These are phyloP conservation scores for Tor tambroides DNA, from an alignment of 2,113 vertebrate genomes.

Conservation along the genomic window DNA sequence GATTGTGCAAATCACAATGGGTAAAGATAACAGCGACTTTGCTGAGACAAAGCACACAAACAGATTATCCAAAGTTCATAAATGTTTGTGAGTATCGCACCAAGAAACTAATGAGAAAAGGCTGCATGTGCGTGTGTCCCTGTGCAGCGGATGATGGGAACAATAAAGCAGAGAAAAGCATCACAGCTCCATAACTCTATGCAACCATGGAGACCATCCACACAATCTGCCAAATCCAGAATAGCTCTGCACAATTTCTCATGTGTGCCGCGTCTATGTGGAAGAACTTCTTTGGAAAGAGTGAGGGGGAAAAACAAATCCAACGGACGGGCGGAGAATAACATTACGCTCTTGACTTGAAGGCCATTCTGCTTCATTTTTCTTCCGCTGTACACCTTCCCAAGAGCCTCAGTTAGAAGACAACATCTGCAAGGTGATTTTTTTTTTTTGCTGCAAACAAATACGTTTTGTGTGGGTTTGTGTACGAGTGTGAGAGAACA, in stretches of 20 bases:
- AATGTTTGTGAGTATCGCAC: constrained; percentile 35
- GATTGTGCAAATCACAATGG: background rate
- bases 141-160: constrained; percentile 10
- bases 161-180: constrained; percentile 25
- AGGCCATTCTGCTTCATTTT: constrained; percentile 3
- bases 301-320: background rate
- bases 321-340: constrained; percentile 27
- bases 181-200: constrained; percentile 21
- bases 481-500: constrained; percentile 4
- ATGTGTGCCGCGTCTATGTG: background rate
- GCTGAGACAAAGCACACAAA: background rate
- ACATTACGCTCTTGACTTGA: constrained; percentile 25
- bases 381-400: background rate
- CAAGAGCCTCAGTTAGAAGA: background rate
- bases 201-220: constrained; percentile 26
- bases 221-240: constrained; percentile 23
- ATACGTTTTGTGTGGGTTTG: background rate
- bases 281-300: constrained; percentile 2
- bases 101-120: constrained; percentile 29
- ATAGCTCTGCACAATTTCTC: constrained; percentile 24
- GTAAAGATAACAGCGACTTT: background rate
- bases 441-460: constrained; percentile 19
- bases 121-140: constrained; percentile 1
- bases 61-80: constrained; percentile 3
- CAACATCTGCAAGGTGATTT: constrained; percentile 18